These are phyloP conservation scores for Eulemur rubriventer DNA, from an alignment of 2,797 vertebrate genomes.

Conservation along the genomic window DNA sequence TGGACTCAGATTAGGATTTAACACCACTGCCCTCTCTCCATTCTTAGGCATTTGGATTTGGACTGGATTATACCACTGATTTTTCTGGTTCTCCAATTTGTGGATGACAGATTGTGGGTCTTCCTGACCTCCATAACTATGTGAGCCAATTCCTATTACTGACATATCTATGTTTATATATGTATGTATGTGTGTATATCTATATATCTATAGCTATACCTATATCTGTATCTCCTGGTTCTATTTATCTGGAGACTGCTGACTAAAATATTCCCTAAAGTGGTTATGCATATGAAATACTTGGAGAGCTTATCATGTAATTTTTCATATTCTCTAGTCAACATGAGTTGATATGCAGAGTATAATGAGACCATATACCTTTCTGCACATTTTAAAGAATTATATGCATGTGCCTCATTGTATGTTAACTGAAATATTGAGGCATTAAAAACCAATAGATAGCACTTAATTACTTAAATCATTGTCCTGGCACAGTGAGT, in stretches of 20 bases:
- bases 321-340: conserved; percentile 13
- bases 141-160: background rate
- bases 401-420: background rate
- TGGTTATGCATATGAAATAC: background rate
- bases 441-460: conserved; percentile 69
- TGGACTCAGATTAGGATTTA: background rate
- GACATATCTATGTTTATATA: background rate
- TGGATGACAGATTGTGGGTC: background rate
- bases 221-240: background rate
- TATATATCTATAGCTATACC: no score
- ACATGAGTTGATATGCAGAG: conserved; percentile 30
- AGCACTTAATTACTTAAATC: conserved; percentile 78
- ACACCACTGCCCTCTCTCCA: accelerated
- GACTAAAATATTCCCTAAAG: background rate
- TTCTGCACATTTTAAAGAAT: conserved; percentile 53
- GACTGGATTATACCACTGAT: background rate
- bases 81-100: background rate
- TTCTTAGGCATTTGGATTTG: background rate
- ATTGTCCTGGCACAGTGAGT: conserved; percentile 57
- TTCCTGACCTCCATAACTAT: background rate
- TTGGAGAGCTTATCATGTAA: background rate
- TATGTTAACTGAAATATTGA: conserved; percentile 78
- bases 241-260: background rate
- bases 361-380: conserved; percentile 41
- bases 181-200: no score